Percentiles rank a stretch among this genome's conserved stretches.
Evolutionary conservation across 2,888 invertebrate genomes (phyloP).

Genomic region (Ectemnius lituratus): DNA sequence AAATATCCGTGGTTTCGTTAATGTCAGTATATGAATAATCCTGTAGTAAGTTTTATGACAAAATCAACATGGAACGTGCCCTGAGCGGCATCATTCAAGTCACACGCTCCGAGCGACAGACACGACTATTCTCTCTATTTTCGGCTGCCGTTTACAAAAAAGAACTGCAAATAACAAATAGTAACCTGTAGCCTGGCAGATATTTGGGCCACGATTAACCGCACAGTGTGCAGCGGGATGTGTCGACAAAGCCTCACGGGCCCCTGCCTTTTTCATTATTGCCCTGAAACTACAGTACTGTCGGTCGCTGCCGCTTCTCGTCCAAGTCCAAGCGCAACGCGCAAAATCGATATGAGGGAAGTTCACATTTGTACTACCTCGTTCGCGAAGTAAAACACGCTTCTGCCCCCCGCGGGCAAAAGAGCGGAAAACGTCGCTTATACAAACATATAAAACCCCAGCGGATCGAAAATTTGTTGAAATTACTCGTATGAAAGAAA

Average conservation of each 20-base stretch:
- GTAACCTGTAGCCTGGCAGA: background rate
- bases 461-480: no score
- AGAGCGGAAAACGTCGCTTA: no score
- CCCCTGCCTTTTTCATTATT: background rate
- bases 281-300: background rate
- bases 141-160: constrained; percentile 28
- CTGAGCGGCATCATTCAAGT: constrained; percentile 40
- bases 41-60: constrained; percentile 61
- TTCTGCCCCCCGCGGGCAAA: no score
- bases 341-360: no score
- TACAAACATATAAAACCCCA: no score
- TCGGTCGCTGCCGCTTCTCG: no score
- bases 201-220: constrained; percentile 37
- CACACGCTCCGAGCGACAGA: constrained; percentile 12
- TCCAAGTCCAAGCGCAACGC: no score
- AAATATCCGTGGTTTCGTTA: no score
- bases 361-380: no score
- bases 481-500: no score
- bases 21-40: no score
- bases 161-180: constrained; percentile 18
- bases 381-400: no score
- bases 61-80: constrained; percentile 61
- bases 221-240: background rate
- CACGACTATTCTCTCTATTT: background rate
- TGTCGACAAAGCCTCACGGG: constrained; percentile 17